Base-by-base conservation (phyloP, 2,113 vertebrate species). In the Oreotrochilus melanogaster region DNA sequence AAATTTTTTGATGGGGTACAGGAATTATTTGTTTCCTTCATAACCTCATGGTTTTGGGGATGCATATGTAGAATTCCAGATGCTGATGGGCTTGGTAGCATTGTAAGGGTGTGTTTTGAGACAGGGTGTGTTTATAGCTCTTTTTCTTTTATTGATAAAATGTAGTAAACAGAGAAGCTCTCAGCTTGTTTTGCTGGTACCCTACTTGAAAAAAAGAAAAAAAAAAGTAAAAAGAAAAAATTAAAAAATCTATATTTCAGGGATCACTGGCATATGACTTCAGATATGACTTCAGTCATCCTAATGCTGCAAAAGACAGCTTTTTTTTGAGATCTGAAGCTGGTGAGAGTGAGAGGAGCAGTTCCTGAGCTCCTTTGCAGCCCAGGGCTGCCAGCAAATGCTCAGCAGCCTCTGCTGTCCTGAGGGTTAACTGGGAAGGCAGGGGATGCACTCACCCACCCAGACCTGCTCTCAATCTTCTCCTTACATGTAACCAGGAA, bases 351-450 rank as follows among this genome's bases (percentile, higher is more conserved):
- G 42, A 14, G 78, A 89, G 43, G 53, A 78, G 45, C 43, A 51
- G 48, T 27, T 74, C 25, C 65, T 1, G 12, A 48, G 48, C n/a
- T 89, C 53, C 53, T 60, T 58, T 25, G 54, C 14, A 75, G 88
- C 85, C 58, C 0, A 0, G 0, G 1, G 61, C 71, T 88, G 53
- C 33, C n/a, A 31, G 43, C 0, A 1, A 45, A 56, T 1, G 4
- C 69, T 71, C 7, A 2, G 31, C 28, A 33, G 15, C 11, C 51
- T 45, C 2, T 0, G 58, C 42, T 51, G 24, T 53, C 21, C 28
- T 8, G 51, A 15, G 45, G 35, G 10, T 70, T 51, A 54, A 28
- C 1, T 0, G 42, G 18, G 56, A 74, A 67, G 21, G 19, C 23
- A 75, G 37, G 14, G 25, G 23, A 15, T 28, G 64, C 39, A n/a